Percentiles rank a stretch among this genome's conserved stretches.
Evolutionary conservation across 1,140 invertebrate genomes (phyloP).

Genomic region (Venturia canescens): DNA sequence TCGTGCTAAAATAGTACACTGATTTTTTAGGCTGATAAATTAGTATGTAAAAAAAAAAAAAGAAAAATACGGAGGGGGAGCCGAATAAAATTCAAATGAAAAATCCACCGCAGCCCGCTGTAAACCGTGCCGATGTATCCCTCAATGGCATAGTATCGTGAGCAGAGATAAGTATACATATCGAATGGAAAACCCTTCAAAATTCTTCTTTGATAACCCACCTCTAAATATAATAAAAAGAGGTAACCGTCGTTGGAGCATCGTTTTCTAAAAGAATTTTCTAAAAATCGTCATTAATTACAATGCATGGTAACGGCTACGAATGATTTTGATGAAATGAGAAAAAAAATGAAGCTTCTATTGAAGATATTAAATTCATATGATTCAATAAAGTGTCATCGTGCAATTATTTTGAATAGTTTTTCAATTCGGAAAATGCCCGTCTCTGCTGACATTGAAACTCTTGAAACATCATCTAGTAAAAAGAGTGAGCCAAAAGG

Average conservation of each 20-base stretch:
- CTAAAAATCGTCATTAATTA: too few species aligned
- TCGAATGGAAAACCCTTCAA: background rate
- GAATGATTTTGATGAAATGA: background rate
- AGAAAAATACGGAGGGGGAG: too few species aligned
- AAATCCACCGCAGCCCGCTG: conserved; percentile 16
- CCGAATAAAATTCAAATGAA: background rate
- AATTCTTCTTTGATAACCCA: too few species aligned
- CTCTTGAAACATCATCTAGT: background rate
- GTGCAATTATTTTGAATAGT: too few species aligned
- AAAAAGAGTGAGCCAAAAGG: background rate
- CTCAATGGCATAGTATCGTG: background rate
- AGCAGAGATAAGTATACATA: background rate
- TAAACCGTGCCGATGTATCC: conserved; percentile 5
- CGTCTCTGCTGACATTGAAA: background rate
- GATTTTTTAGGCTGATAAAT: conserved; percentile 16
- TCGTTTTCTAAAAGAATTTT: too few species aligned
- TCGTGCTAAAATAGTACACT: conserved; percentile 34
- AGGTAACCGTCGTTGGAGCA: too few species aligned
- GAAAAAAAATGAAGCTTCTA: background rate
- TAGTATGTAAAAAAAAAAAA: background rate
- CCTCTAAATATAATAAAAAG: too few species aligned
- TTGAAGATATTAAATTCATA: background rate
- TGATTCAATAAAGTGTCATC: too few species aligned
- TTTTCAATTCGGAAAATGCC: background rate
- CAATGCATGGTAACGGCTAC: background rate